phyloP scores from a whole-genome alignment of 2,888 invertebrate species.

The Eilema griseolum region DNA sequence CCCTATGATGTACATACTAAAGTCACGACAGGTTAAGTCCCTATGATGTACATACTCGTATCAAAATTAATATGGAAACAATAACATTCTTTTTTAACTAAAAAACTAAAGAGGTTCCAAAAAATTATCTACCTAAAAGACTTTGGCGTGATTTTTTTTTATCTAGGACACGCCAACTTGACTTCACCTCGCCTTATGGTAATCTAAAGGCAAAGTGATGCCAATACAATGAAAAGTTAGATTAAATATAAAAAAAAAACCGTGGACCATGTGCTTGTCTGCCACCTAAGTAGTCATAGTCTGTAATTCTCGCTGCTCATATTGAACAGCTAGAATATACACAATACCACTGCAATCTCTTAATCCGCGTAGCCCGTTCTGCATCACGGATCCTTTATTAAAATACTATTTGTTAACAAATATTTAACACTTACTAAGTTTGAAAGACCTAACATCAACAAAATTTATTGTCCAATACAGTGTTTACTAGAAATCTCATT shows the following conservation, averaged over 20 bases:
- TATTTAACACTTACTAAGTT: background rate
- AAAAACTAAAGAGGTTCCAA: too few relatives aligned
- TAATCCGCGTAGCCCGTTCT: background rate
- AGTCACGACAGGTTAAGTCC: constrained; percentile 1
- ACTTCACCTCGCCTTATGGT: too few relatives aligned
- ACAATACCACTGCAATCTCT: background rate
- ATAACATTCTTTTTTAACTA: too few relatives aligned
- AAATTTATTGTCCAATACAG: background rate
- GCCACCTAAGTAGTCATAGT: too few relatives aligned
- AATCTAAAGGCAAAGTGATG: too few relatives aligned
- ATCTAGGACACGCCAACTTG: too few relatives aligned
- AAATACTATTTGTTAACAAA: background rate
- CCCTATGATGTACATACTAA: background rate
- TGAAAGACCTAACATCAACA: background rate
- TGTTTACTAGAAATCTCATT: constrained; percentile 4
- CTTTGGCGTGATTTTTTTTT: too few relatives aligned
- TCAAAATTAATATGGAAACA: background rate
- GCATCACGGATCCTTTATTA: background rate
- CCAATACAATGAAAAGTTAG: too few relatives aligned
- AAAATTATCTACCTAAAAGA: too few relatives aligned
- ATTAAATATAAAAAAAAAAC: too few relatives aligned
- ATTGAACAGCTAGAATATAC: background rate
- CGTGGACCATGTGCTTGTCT: too few relatives aligned
- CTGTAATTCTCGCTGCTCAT: too few relatives aligned
- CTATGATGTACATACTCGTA: background rate